Conservation (phyloP, 2,888 invertebrate genomes). For the Cistogaster globosa region DNA sequence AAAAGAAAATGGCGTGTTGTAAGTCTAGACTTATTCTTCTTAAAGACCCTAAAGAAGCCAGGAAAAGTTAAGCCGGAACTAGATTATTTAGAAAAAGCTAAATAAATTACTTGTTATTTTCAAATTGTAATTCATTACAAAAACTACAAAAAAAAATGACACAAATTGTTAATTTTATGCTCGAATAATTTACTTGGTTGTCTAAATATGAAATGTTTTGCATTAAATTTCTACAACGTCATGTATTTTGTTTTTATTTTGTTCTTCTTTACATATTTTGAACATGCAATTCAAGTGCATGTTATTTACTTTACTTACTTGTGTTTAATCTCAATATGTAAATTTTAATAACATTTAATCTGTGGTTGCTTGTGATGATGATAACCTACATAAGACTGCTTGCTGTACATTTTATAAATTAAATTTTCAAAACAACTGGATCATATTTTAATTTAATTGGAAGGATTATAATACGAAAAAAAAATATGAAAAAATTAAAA, state of each 20-base stretch:
- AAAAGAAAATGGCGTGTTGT: too few species aligned
- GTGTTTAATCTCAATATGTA: constrained; percentile 49
- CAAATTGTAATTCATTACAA: too few species aligned
- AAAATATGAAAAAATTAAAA: background rate
- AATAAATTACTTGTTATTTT: too few species aligned
- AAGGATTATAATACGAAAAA: constrained; percentile 13
- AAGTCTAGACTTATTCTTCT: too few species aligned
- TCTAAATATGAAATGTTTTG: constrained; percentile 1
- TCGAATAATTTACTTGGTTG: constrained; percentile 3
- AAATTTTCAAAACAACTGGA: constrained; percentile 6
- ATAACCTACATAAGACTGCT: constrained; percentile 72
- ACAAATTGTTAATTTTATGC: background rate
- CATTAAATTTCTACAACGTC: constrained; percentile 20
- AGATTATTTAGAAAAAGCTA: too few species aligned
- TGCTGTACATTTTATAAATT: constrained; percentile 69
- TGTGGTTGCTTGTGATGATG: constrained; percentile 29
- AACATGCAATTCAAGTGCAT: constrained; percentile 41
- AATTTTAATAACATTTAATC: constrained; percentile 67
- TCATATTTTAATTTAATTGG: constrained; percentile 10
- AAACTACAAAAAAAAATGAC: too few species aligned
- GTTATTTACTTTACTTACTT: constrained; percentile 22
- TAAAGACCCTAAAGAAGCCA: too few species aligned
- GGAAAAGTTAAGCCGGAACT: too few species aligned
- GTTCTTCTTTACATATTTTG: background rate
- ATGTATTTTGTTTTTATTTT: too few species aligned